phyloP scores from a whole-genome alignment of 1,140 invertebrate genomes.

The Eriocheir sinensis region DNA sequence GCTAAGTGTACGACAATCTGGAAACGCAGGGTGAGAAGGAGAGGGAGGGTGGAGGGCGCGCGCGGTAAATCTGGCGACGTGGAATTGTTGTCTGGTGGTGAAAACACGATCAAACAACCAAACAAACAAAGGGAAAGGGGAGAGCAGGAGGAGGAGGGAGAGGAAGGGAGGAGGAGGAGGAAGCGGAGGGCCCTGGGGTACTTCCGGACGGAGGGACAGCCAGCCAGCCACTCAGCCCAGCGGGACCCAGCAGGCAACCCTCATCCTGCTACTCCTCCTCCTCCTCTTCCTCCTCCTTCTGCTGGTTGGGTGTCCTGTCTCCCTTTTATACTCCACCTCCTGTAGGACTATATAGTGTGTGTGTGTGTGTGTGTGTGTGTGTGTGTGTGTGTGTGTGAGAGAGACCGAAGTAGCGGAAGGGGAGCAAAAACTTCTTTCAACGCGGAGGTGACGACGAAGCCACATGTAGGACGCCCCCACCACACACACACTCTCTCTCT shows the following conservation, averaged over 20 bases:
- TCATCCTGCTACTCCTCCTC: background rate
- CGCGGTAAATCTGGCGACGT: background rate
- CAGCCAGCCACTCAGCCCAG: background rate
- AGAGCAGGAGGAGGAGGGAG: background rate
- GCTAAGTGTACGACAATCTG: too few species aligned
- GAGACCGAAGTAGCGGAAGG: background rate
- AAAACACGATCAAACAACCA: background rate
- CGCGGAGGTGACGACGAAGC: background rate
- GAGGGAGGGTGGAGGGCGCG: background rate
- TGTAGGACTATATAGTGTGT: too few species aligned
- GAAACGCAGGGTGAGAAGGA: too few species aligned
- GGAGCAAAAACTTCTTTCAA: background rate
- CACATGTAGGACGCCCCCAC: too few species aligned
- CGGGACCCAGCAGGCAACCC: background rate
- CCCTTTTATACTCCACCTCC: too few species aligned
- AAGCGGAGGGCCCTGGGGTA: background rate
- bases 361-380: too few species aligned
- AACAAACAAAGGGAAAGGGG: background rate
- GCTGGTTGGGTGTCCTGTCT: too few species aligned
- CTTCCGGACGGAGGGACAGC: conserved; percentile 8
- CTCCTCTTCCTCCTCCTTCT: background rate
- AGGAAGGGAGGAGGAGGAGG: too few species aligned
- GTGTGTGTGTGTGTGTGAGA: too few species aligned
- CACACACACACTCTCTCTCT: background rate
- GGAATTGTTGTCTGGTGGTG: background rate